phyloP scores from a whole-genome alignment of 2,888 invertebrate genomes.

The Dynastes maya region DNA sequence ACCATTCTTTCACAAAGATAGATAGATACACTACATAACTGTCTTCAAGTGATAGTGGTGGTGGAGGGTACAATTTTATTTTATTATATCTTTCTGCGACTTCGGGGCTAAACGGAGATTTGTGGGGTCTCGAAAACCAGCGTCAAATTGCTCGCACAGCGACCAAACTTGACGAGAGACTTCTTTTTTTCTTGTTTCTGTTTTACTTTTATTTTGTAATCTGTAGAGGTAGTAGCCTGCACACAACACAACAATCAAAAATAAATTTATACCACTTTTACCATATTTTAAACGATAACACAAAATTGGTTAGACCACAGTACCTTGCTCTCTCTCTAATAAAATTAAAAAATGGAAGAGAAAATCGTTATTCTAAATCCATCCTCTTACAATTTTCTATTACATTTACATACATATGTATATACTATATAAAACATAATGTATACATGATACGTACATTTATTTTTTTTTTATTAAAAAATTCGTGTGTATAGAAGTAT shows the following conservation, averaged over 20 bases:
- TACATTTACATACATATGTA: constrained; percentile 58
- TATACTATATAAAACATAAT: constrained; percentile 51
- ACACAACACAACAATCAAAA: constrained; percentile 60
- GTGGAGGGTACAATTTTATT: neutral
- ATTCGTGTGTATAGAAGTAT: constrained; percentile 51
- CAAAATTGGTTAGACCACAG: constrained; percentile 65
- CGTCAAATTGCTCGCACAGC: constrained; percentile 57
- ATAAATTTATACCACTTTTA: constrained; percentile 61
- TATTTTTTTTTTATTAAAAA: constrained; percentile 47
- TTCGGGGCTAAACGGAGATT: neutral
- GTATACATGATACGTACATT: constrained; percentile 59
- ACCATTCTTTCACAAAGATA: too few species aligned
- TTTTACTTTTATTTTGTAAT: neutral
- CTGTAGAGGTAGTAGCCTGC: constrained; percentile 64
- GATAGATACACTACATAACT: constrained; percentile 51
- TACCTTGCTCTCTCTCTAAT: constrained; percentile 64
- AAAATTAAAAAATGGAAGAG: constrained; percentile 45
- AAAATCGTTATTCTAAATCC: constrained; percentile 23
- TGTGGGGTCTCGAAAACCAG: constrained; percentile 62
- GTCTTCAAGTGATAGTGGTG: neutral
- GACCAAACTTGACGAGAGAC: constrained; percentile 60
- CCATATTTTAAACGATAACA: constrained; percentile 61
- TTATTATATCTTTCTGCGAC: neutral
- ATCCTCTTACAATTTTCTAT: neutral
- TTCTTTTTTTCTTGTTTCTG: constrained; percentile 47